Conservation (phyloP, 2,113 vertebrate species). For the Crotalus horridus region DNA sequence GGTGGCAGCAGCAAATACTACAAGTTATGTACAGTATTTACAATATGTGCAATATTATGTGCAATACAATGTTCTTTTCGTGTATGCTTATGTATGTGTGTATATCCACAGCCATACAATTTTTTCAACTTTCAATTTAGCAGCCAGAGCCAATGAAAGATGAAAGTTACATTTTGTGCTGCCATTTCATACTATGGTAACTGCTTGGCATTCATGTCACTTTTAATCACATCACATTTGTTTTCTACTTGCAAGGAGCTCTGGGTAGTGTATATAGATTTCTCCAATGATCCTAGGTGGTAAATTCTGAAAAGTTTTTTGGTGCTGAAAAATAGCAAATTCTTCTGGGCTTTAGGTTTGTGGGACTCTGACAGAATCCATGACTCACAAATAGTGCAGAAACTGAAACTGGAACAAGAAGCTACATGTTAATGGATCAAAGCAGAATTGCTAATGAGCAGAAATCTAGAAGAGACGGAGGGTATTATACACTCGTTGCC, state of each 20-base stretch:
- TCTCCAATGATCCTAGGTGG: background rate
- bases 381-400: background rate
- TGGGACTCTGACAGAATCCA: background rate
- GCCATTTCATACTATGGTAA: background rate
- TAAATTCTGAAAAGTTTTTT: background rate
- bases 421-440: background rate
- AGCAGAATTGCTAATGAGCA: background rate
- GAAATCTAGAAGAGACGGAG: background rate
- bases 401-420: background rate
- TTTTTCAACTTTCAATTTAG: background rate
- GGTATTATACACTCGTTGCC: background rate
- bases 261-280: background rate
- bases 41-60: too few species aligned
- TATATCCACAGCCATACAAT: background rate
- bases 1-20: background rate
- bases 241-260: background rate
- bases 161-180: background rate
- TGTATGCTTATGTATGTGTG: background rate
- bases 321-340: background rate
- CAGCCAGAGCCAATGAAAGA: background rate
- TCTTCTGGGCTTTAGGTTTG: background rate
- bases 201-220: background rate
- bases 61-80: background rate
- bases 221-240: background rate
- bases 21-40: background rate